Conservation (phyloP, 1,140 invertebrate genomes). For the Micrasema minimum region DNA sequence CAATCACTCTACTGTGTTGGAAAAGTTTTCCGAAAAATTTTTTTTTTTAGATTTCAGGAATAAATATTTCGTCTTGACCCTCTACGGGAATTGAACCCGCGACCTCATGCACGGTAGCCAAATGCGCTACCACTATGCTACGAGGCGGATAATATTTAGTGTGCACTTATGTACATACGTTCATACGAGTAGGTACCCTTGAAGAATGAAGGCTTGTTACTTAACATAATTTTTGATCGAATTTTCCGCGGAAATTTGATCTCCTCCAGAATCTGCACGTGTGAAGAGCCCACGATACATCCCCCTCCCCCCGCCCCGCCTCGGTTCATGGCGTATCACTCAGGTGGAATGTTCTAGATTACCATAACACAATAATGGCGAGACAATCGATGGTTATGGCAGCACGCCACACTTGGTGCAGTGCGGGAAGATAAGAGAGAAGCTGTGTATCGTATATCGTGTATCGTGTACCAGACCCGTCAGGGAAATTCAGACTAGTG, state of each 20-base stretch:
- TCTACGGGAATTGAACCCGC: too few species aligned
- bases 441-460: neutral
- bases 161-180: too few species aligned
- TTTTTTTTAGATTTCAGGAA: too few species aligned
- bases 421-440: slow-evolving; percentile 1
- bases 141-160: too few species aligned
- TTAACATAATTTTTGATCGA: slow-evolving; percentile 33
- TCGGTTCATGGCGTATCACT: slow-evolving; percentile 28
- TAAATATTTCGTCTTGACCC: too few species aligned
- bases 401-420: slow-evolving; percentile 18
- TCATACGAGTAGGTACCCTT: too few species aligned
- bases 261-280: slow-evolving; percentile 15
- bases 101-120: too few species aligned
- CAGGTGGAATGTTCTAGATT: slow-evolving; percentile 28
- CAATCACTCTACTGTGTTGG: too few species aligned
- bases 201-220: too few species aligned
- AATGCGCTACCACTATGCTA: too few species aligned
- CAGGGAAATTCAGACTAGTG: neutral
- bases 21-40: too few species aligned
- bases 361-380: slow-evolving; percentile 34
- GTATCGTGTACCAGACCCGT: neutral
- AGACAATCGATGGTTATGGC: slow-evolving; percentile 35
- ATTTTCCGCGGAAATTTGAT: slow-evolving; percentile 17
- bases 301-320: neutral
- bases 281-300: neutral